Evolutionary conservation across 2,888 invertebrate species (phyloP).

Genomic region (Drosophila algonquin): DNA sequence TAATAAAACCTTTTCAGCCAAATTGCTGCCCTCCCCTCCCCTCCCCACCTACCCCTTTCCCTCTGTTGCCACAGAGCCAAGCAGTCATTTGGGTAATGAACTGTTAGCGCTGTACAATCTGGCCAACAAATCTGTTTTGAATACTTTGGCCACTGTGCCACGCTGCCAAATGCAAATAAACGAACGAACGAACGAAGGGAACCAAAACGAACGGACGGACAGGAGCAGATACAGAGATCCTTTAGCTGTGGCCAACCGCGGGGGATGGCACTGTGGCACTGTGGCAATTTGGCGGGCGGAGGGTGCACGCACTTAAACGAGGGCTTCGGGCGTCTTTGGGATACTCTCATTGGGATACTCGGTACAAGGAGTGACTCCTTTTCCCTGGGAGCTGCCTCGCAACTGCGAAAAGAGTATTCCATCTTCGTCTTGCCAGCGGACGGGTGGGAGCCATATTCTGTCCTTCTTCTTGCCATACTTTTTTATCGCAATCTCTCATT

Average conservation of each 20-base stretch:
- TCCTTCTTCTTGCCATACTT: conserved; percentile 13
- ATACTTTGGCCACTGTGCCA: conserved; percentile 54
- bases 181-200: conserved; percentile 33
- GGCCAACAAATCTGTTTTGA: conserved; percentile 75
- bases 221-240: not conserved
- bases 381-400: not conserved
- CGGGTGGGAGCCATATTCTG: not conserved
- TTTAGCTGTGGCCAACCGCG: not conserved
- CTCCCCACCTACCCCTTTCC: not conserved
- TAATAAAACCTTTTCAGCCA: conserved; percentile 50
- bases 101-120: conserved; percentile 75
- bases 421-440: not conserved
- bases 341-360: conserved; percentile 22
- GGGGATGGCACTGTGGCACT: not conserved
- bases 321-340: conserved; percentile 45
- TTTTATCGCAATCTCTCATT: conserved; percentile 37
- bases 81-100: conserved; percentile 76
- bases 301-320: conserved; percentile 62
- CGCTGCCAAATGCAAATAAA: conserved; percentile 50
- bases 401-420: not conserved
- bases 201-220: no score
- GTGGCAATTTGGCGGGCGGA: conserved; percentile 25
- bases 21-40: conserved; percentile 31
- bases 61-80: conserved; percentile 13
- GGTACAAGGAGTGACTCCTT: no score